Evolutionary conservation across 2,113 vertebrate species (phyloP), one percentile per base, ranked within the genome.

Genomic region (Vombatus ursinus): DNA sequence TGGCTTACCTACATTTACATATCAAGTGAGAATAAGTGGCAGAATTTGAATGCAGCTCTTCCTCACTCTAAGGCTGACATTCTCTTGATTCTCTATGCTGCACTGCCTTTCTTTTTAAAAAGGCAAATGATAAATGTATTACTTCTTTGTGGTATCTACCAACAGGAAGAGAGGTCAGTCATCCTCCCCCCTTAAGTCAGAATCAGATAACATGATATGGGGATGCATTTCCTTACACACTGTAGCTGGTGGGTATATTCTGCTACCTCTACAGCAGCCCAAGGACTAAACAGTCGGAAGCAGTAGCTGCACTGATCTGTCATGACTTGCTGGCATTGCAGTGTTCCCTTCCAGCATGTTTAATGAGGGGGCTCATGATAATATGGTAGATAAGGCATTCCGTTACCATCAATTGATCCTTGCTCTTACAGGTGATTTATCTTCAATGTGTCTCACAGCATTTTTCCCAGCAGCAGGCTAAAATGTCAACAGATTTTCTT

Each of bases 401-500:
- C 90, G 12, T 96, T 97, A 84, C 90, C 90, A 93, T 90, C 94
- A 96, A 90, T 47, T 90, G 93, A 96, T 98, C 94, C 92, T 98
- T 94, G 31, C 14, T 50, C 24, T 95, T 93, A 96, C 68, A 94
- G 68, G 89, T 96, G 92, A 97, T 97, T 97, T 98, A 89, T 96
- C 96, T 97, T 97, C 92, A 96, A 24, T 54, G 50, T 47, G 93
- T 68, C 51, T 93, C 97, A 77, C 44, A 97, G 54, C n/a, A 92
- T 95, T 89, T 96, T 96, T 96, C n/a, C 92, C 93, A 92, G 54
- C 95, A 96, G 24, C 77, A 52, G 93, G 95, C 50, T 97, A 94
- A 97, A 98, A 94, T 96, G 49, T 24, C 68, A 96, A 96, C 53
- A 94, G 44, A 90, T 98, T 97, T 96, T 97, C 95, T 97, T 96